phyloP scores from a whole-genome alignment of 2,797 vertebrate genomes.

The Macropodus opercularis region DNA sequence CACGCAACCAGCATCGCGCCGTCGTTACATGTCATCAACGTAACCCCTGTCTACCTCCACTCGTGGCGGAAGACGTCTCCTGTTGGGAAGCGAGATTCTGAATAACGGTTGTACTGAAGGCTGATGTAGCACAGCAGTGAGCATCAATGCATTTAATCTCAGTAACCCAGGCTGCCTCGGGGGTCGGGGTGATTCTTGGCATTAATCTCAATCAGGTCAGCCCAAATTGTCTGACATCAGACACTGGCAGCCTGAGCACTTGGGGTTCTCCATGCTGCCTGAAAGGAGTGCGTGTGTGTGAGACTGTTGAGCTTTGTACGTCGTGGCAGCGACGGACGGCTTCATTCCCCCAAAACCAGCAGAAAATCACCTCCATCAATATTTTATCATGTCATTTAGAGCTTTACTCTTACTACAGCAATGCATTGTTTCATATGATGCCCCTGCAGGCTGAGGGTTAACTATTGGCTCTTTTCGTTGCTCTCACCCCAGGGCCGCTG shows the following conservation, averaged over 20 bases:
- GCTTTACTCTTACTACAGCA: constrained; percentile 1
- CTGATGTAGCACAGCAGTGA: constrained; percentile 58
- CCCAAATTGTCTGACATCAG: constrained; percentile 56
- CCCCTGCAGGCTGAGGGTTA: constrained; percentile 21
- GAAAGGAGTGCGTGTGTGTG: constrained; percentile 21
- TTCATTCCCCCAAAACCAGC: constrained; percentile 45
- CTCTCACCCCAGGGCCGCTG: constrained; percentile 39
- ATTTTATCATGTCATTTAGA: constrained; percentile 34
- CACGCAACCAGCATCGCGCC: constrained; percentile 70
- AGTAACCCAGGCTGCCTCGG: constrained; percentile 54
- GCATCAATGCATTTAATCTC: constrained; percentile 70
- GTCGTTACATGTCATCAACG: constrained; percentile 67
- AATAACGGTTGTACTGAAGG: constrained; percentile 54
- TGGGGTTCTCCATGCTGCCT: constrained; percentile 29
- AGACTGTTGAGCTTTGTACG: constrained; percentile 44
- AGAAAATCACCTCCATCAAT: constrained; percentile 41
- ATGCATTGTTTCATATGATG: constrained; percentile 17
- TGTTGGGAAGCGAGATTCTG: constrained; percentile 35
- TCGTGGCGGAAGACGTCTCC: constrained; percentile 37
- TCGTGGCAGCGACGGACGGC: constrained; percentile 62
- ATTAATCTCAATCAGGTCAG: constrained; percentile 72
- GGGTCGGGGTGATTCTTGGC: constrained; percentile 60
- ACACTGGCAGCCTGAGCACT: constrained; percentile 39
- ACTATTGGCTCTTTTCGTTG: constrained; percentile 21
- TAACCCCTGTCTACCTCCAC: constrained; percentile 52